Percentiles rank a stretch among this genome's conserved stretches.
These are phyloP conservation scores for Monopterus albus DNA, from an alignment of 2,113 vertebrate species.

Conservation along the genomic window DNA sequence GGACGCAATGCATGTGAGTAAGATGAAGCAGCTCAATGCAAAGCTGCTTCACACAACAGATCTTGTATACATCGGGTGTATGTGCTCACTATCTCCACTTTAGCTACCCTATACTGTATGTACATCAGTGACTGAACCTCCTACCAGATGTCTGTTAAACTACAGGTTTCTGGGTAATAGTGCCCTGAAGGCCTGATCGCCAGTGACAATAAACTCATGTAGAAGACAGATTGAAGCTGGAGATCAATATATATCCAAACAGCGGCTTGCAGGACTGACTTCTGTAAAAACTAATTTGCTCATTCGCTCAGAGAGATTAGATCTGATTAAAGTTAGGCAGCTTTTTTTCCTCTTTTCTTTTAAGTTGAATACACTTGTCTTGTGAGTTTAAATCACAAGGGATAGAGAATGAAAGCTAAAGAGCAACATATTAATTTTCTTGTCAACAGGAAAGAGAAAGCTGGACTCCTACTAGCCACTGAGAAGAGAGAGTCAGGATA, in stretches of 20 bases:
- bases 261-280: not conserved
- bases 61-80: not conserved
- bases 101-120: not conserved
- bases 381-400: not conserved
- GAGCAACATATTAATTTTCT: no score
- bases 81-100: not conserved
- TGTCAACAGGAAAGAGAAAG: no score
- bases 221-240: slow-evolving; percentile 13
- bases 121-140: not conserved
- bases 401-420: no score
- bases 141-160: slow-evolving; percentile 19
- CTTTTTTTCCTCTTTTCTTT: no score
- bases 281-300: slow-evolving; percentile 14
- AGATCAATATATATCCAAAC: slow-evolving; percentile 10
- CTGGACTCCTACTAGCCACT: no score
- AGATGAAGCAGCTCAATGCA: not conserved
- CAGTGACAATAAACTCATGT: slow-evolving; percentile 10
- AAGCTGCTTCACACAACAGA: not conserved
- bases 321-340: not conserved
- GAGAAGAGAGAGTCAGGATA: no score
- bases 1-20: not conserved
- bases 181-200: not conserved
- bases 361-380: not conserved
- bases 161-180: not conserved
- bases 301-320: not conserved